Base-by-base conservation (phyloP, 2,113 vertebrate genomes). In the Pachypanchax playfairii region DNA sequence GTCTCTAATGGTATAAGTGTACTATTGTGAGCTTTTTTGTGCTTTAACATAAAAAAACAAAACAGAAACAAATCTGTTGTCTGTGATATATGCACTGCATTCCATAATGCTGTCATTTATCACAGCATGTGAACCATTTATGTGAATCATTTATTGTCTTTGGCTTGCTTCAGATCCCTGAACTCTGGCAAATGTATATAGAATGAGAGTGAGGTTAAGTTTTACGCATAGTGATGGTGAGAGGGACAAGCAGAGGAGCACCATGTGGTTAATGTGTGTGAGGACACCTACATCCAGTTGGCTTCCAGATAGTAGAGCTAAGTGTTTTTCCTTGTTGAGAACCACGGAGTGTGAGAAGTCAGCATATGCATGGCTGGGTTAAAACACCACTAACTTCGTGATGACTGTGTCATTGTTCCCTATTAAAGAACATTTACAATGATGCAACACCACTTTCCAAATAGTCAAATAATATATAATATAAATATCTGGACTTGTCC, bases 101-200 rank as follows among this genome's bases (percentile, higher is more conserved):
- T 81, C 73, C 70, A 43, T 87, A 80, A 82, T 57, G 73, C 77
- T 70, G 81, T 80, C 83, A 84, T 80, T 79, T 75, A 83, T 84
- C 77, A 70, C 81, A 82, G 81, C 73, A 35, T 74, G 85, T 35
- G 49, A 60, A 68, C 78, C 72, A 79, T 87, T 77, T 82, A 63
- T 71, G 62, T 80, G 78, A 79, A 85, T 87, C 73, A 67, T 83
- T 76, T 81, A 82, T 86, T 85, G 74, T 83, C 70, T 85, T 80
- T 85, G 81, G 79, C 75, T 14, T 70, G 60, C 51, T 46, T 26
- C 31, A 75, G 31, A 78, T 54, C 55, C 58, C 44, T 20, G 13
- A 49, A 69, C 69, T 74, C 64, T 65, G 67, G 59, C 51, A 67
- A 65, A 63, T 71, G 62, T 68, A 22, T 61, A 53, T 43, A 54